Base-by-base conservation (phyloP, 53 echinoderm and acorn worm species). In the Zoroaster sp. region DNA sequence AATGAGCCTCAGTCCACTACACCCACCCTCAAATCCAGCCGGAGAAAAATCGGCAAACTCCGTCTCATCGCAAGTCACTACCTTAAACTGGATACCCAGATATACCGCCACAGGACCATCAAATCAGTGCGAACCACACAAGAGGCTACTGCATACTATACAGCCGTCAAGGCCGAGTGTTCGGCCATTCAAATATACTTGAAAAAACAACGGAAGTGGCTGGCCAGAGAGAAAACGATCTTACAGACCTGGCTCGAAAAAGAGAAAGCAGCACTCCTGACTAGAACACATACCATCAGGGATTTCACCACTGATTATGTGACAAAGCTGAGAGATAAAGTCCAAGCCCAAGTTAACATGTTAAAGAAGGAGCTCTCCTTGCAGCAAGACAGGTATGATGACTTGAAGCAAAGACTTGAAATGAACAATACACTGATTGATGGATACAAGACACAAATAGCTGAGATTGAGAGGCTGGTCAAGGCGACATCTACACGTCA, bases 151-250 rank as follows among this genome's bases (percentile, higher is more conserved):
- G 41, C 14, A n/a, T 41, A 40, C 3, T 13, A 18, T 1, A 13
- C 73, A 33, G 73, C 73, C 73, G 73, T 41, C 73, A 11, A n/a
- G 73, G 73, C 73, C 9, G 73, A 40, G 73, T 72, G 40, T 17
- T n/a, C 40, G 20, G 73, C 39, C 40, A 72, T 72, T 0, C 40
- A 72, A 34, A 40, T 40, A 6, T 21, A 72, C 39, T 5, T 72
- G 40, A 41, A 40, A n/a, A 72, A 20, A n/a, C 12, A 17, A 21
- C 40, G 73, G 40, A n/a, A 23, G 5, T 21, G 41, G 41, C 40
- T 41, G 13, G 73, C 73, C 40, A 20, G 3, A 4, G 73, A 72
- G 41, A 72, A 69, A 34, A 6, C 32, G 3, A 36, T 8, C 69
- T 36, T 72, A 0, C 21, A 72, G 41, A 7, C 39, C 23, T 13